Conservation (phyloP, 2,888 invertebrate genomes). For the Tetrapedia diversipes region DNA sequence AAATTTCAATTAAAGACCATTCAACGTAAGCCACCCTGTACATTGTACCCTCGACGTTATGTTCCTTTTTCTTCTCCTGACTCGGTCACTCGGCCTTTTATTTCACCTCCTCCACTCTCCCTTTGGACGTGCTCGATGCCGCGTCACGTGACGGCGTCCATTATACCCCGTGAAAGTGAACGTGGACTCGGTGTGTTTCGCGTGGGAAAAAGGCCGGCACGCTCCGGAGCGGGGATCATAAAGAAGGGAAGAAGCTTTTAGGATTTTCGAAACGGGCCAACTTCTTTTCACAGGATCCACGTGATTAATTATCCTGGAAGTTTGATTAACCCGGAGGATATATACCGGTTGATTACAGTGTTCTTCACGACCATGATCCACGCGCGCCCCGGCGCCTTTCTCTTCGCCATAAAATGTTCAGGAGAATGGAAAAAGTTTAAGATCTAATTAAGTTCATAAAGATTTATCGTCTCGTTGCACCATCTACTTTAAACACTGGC, state of each 20-base stretch:
- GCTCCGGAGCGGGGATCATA: not conserved
- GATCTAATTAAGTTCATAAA: not conserved
- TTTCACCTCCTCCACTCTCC: not conserved
- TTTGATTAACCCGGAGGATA: not conserved
- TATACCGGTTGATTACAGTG: not conserved
- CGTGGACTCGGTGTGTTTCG: constrained; percentile 21
- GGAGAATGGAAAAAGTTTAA: not conserved
- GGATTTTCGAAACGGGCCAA: constrained; percentile 13
- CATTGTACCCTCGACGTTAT: not conserved
- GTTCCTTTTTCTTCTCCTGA: not conserved
- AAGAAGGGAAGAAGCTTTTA: constrained; percentile 2
- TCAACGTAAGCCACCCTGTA: not conserved
- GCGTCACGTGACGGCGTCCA: constrained; percentile 7
- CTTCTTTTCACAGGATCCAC: not conserved
- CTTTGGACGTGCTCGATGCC: constrained; percentile 4
- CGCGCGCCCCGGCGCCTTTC: too few relatives aligned
- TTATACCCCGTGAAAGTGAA: constrained; percentile 28
- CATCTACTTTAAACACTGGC: not conserved
- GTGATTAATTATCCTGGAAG: constrained; percentile 9
- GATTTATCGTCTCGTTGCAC: not conserved
- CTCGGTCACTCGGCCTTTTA: constrained; percentile 30
- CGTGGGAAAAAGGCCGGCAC: not conserved
- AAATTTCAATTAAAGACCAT: not conserved
- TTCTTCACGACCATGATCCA: too few relatives aligned
- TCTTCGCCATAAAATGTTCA: not conserved